These are phyloP conservation scores for Arion vulgaris DNA, from an alignment of 1,140 invertebrate genomes.

Conservation along the genomic window DNA sequence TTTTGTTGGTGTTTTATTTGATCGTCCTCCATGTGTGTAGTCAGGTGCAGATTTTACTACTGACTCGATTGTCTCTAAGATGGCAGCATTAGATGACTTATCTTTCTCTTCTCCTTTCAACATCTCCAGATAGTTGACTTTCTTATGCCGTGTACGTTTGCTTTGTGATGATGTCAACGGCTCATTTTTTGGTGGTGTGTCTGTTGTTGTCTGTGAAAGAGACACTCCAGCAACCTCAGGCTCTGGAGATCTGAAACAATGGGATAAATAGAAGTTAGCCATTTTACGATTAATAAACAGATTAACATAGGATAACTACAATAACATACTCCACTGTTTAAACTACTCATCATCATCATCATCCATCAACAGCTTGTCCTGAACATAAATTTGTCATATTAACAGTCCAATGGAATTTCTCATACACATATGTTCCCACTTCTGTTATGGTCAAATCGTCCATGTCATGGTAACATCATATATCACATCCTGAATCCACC, in stretches of 20 bases:
- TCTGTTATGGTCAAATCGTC: too few species aligned
- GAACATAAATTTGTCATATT: too few species aligned
- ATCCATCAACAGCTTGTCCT: too few species aligned
- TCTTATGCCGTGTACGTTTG: constrained; percentile 63
- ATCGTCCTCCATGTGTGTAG: constrained; percentile 25
- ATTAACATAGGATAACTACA: too few species aligned
- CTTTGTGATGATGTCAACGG: background rate
- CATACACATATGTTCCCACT: too few species aligned
- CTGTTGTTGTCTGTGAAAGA: background rate
- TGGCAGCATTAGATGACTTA: constrained; percentile 12
- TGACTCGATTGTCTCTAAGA: constrained; percentile 42
- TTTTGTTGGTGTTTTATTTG: constrained; percentile 23
- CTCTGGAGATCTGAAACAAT: constrained; percentile 34
- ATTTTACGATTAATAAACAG: too few species aligned
- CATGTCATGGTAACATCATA: too few species aligned
- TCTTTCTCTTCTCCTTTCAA: constrained; percentile 57
- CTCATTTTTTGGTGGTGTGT: background rate
- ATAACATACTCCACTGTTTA: too few species aligned
- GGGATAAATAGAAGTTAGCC: background rate
- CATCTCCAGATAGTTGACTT: constrained; percentile 67
- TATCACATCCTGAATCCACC: too few species aligned
- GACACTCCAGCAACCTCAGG: constrained; percentile 11
- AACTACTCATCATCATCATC: too few species aligned
- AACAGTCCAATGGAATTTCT: too few species aligned
- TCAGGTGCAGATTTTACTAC: constrained; percentile 19